phyloP scores from a whole-genome alignment of 2,888 invertebrate genomes.

The Cynaeus angustus region DNA sequence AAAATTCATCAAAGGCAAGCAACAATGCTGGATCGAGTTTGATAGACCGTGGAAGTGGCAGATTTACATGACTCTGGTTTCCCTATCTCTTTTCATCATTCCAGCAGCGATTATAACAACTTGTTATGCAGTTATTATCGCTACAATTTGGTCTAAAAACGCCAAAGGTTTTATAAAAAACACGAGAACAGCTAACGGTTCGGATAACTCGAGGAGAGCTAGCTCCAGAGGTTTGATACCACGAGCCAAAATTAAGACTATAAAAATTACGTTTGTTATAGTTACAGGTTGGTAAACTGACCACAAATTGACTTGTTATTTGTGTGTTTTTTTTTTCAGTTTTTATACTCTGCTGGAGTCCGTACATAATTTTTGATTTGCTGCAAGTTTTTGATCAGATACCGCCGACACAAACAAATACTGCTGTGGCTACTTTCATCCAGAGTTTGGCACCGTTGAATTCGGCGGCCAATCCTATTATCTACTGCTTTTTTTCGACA shows the following conservation, averaged over 20 bases:
- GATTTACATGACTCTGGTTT: constrained; percentile 88
- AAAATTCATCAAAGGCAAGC: constrained; percentile 81
- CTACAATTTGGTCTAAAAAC: constrained; percentile 91
- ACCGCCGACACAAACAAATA: constrained; percentile 84
- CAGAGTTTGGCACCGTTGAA: constrained; percentile 94
- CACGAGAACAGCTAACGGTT: constrained; percentile 53
- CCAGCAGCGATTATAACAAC: constrained; percentile 90
- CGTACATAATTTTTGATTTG: constrained; percentile 93
- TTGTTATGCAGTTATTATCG: constrained; percentile 91
- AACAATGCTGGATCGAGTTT: constrained; percentile 92
- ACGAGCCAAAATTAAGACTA: constrained; percentile 94
- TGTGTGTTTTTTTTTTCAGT: constrained; percentile 76
- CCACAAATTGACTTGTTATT: neutral
- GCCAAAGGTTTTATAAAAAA: constrained; percentile 59
- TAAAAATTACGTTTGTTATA: constrained; percentile 96
- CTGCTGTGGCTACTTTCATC: constrained; percentile 91
- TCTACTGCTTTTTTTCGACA: constrained; percentile 95
- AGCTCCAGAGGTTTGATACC: constrained; percentile 95
- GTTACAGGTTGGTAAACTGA: constrained; percentile 76
- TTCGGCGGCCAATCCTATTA: constrained; percentile 95
- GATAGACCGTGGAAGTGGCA: constrained; percentile 84
- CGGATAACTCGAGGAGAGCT: constrained; percentile 79
- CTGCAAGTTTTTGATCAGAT: constrained; percentile 91
- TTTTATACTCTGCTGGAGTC: constrained; percentile 96
- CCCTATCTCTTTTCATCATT: constrained; percentile 85